A percentile compares a stretch with the other conserved stretches of the same genome.
Evolutionary conservation across 2,113 vertebrate genomes (phyloP).

Genomic region (Neotoma lepida): DNA sequence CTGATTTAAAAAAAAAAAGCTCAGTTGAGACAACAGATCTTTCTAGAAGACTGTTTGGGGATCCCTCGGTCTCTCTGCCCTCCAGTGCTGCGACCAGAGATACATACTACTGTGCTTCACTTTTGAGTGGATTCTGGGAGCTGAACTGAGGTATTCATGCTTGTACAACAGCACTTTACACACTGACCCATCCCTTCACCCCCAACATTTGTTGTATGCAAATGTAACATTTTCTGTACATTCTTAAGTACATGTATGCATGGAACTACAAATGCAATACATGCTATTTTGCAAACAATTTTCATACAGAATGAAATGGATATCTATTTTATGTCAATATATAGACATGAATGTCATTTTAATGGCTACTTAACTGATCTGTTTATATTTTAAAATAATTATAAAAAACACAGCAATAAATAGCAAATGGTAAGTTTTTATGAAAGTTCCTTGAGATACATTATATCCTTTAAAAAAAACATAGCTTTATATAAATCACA

Average conservation of each 20-base stretch:
- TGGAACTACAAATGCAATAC: background rate
- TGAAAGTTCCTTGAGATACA: constrained; percentile 6
- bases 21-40: background rate
- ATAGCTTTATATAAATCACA: constrained; percentile 21
- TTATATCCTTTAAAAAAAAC: background rate
- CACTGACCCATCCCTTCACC: background rate
- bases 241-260: background rate
- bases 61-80: background rate
- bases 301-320: background rate
- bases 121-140: background rate
- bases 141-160: too few relatives aligned
- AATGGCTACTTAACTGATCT: background rate
- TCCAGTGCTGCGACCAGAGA: background rate
- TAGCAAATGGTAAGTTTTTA: constrained; percentile 27
- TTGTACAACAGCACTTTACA: background rate
- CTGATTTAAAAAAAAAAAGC: background rate
- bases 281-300: constrained; percentile 37
- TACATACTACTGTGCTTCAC: background rate
- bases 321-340: constrained; percentile 1
- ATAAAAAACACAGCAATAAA: background rate
- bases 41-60: background rate
- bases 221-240: background rate
- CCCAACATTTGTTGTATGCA: background rate
- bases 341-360: background rate
- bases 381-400: background rate